A percentile compares a stretch with the other conserved stretches of the same genome.
Conservation (phyloP, 2,888 invertebrate genomes). For the Chrysodeixis includens region DNA sequence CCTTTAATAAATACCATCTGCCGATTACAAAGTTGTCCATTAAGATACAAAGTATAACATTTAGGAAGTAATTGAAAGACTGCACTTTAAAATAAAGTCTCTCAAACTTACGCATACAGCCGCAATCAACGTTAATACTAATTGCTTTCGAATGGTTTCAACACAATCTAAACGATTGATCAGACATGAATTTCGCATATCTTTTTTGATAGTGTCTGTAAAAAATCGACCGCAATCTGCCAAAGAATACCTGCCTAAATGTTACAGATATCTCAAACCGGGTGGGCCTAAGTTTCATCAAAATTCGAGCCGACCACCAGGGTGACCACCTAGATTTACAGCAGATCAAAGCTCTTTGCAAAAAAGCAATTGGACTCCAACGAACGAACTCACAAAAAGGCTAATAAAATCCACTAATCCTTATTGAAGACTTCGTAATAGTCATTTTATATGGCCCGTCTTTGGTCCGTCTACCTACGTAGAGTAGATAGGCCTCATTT, state of each 20-base stretch:
- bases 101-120: background rate
- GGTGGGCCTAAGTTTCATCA: constrained; percentile 59
- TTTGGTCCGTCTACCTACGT: background rate
- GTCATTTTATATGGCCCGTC: background rate
- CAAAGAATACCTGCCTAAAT: constrained; percentile 59
- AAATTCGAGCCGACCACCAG: constrained; percentile 51
- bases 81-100: background rate
- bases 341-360: constrained; percentile 56
- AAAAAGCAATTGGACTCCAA: constrained; percentile 66
- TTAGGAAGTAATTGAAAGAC: background rate
- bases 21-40: no score
- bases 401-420: constrained; percentile 18
- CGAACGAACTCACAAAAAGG: constrained; percentile 37
- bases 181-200: constrained; percentile 36
- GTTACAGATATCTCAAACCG: constrained; percentile 63
- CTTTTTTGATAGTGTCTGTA: constrained; percentile 46
- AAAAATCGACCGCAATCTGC: constrained; percentile 50
- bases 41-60: no score
- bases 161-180: constrained; percentile 43
- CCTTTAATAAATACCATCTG: no score
- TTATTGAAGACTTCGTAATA: constrained; percentile 6
- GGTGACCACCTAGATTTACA: constrained; percentile 57
- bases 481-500: background rate
- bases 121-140: constrained; percentile 32
- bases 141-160: constrained; percentile 36